Conservation (phyloP, 2,113 vertebrate species). For the Cromileptes altivelis region DNA sequence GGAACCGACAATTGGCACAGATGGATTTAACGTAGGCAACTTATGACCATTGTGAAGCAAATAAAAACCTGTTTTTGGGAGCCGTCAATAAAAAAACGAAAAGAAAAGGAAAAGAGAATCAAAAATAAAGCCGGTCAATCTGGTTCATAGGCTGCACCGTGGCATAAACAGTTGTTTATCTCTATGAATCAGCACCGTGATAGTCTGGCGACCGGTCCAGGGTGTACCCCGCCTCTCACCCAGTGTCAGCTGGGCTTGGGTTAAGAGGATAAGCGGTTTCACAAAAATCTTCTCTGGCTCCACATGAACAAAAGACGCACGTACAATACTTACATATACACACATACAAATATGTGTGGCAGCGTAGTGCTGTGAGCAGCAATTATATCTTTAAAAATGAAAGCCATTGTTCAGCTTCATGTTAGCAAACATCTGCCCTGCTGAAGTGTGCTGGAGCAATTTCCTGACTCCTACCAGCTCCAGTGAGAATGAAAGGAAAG, state of each 20-base stretch:
- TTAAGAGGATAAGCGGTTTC: no score
- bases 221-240: no score
- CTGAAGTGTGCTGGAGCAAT: constrained; percentile 1
- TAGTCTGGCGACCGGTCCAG: no score
- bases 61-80: background rate
- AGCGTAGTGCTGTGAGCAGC: background rate
- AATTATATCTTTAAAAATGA: background rate
- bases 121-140: constrained; percentile 9
- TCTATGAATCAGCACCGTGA: no score
- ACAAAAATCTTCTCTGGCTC: background rate
- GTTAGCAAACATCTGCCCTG: background rate
- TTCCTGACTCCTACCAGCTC: constrained; percentile 6
- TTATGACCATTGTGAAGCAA: background rate
- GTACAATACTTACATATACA: background rate
- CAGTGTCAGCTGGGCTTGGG: no score
- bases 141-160: background rate
- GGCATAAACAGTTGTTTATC: no score
- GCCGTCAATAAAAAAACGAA: background rate
- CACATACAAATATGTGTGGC: background rate
- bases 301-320: background rate
- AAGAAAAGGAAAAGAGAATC: no score
- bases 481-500: constrained; percentile 6
- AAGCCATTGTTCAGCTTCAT: background rate
- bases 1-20: no score
- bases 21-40: background rate